Conservation (phyloP, 2,113 vertebrate genomes). For the Xenus cinereus region DNA sequence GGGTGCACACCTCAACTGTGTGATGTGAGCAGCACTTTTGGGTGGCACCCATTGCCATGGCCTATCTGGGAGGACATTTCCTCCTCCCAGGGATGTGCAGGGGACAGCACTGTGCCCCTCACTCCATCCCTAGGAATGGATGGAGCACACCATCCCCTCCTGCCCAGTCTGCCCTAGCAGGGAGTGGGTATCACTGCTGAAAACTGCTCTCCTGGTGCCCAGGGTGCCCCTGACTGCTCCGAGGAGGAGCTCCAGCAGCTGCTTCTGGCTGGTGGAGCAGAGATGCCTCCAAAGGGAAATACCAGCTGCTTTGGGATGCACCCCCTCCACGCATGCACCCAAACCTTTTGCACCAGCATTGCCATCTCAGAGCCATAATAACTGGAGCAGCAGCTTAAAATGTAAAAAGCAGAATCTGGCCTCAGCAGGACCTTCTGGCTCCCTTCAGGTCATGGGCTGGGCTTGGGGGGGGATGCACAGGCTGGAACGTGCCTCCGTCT, state of each 20-base stretch:
- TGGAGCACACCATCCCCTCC: neutral
- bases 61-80: neutral
- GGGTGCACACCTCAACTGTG: too few species aligned
- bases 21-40: neutral
- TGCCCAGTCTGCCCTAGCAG: fast-evolving
- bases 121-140: fast-evolving
- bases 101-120: neutral
- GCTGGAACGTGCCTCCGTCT: neutral
- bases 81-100: neutral
- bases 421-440: neutral
- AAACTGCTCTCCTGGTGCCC: neutral
- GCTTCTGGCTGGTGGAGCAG: fast-evolving
- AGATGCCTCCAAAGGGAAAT: neutral
- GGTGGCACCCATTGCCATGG: neutral
- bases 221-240: fast-evolving
- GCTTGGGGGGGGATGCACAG: neutral
- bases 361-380: neutral
- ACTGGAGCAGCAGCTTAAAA: neutral
- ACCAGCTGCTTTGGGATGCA: neutral
- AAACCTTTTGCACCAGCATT: neutral
- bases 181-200: neutral
- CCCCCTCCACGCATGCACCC: too few species aligned
- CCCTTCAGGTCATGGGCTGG: neutral
- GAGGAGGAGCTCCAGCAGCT: neutral
- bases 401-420: neutral